Evolutionary conservation across 2,113 vertebrate genomes (phyloP), one percentile per base, ranked within the genome.

Genomic region (Mustela nigripes): DNA sequence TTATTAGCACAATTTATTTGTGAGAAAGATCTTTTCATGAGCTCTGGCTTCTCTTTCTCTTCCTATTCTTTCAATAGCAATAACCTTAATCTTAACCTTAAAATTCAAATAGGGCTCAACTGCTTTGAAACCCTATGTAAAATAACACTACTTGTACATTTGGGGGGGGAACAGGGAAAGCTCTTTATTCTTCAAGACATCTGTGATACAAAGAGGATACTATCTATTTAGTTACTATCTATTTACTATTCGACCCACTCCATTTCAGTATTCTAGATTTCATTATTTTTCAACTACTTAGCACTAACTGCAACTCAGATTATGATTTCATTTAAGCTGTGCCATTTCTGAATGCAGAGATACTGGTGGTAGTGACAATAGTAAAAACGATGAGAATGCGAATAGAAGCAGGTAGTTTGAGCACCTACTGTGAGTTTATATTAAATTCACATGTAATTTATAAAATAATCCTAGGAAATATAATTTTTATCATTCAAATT

Each of bases 241-340:
- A 73, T 36, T 90, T 31, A 85, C 39, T 80, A 67, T n/a, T 80
- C 6, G 0, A 95, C 26, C 0, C 11, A 89, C 5, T 94, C 53
- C 22, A 83, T 93, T 96, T 97, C n/a, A 88, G 74, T 60, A 62
- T 78, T 67, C 56, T n/a, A 0, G 58, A 73, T 65, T 7, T 84
- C 56, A 93, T 79, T 84, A 89, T 89, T 86, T 71, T 94, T 78
- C 36, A 94, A 81, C 22, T 91, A 69, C n/a, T 87, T 81, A 95
- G 39, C 60, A 94, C 4, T 71, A 63, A 31, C 45, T 42, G 83
- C 42, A 71, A 69, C 14, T 82, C 42, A 45, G 24, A 95, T 58
- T 82, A 91, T 31, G 14, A 82, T 60, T 81, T 89, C 39, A 50
- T 48, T 74, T 74, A 90, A 87, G 6, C 24, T 91, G 45, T 82